Percentiles rank a stretch among this genome's conserved stretches.
phyloP scores from a whole-genome alignment of 2,888 invertebrate species.

The Lamellibrachia columna region DNA sequence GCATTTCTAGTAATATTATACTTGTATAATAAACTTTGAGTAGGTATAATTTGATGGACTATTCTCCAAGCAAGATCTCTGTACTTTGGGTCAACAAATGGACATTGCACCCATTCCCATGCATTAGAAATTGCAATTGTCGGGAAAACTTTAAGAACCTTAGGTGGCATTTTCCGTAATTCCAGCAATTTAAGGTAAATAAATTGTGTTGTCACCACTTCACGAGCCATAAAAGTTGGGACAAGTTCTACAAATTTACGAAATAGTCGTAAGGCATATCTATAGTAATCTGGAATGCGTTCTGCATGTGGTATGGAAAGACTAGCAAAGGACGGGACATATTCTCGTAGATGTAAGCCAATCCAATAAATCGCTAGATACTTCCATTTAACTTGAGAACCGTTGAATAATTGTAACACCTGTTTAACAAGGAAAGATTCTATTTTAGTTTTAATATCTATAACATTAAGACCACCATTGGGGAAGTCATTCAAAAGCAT shows the following conservation, averaged over 20 bases:
- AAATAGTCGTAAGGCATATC: background rate
- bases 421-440: background rate
- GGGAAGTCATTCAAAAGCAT: background rate
- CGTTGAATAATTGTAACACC: background rate
- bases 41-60: background rate
- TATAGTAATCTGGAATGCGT: background rate
- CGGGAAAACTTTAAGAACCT: background rate
- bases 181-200: background rate
- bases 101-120: background rate
- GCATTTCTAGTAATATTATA: background rate
- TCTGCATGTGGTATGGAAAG: constrained; percentile 5
- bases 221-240: background rate
- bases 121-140: background rate
- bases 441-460: background rate
- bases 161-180: background rate
- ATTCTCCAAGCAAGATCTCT: constrained; percentile 17
- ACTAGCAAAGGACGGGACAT: background rate
- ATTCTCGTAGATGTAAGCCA: background rate
- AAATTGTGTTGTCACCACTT: background rate
- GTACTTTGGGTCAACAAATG: background rate
- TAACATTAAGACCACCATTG: background rate
- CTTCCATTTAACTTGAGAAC: background rate
- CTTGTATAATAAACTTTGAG: background rate
- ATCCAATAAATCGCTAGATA: background rate
- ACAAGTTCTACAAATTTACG: background rate